phyloP scores from a whole-genome alignment of 2,888 invertebrate genomes.

The Polydrusus tereticollis region DNA sequence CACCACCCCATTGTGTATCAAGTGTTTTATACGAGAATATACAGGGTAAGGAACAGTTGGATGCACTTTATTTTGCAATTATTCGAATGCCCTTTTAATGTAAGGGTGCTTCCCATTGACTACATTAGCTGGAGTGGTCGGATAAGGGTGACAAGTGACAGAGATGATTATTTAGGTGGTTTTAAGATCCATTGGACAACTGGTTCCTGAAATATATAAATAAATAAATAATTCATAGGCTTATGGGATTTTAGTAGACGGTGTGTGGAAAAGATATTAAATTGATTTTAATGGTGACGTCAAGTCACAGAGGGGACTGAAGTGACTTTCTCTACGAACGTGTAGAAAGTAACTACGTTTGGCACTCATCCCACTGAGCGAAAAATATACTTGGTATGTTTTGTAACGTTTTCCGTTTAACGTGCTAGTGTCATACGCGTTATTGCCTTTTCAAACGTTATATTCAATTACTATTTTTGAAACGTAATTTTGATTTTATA shows the following conservation, averaged over 20 bases:
- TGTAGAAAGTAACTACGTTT: no score
- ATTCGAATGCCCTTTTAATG: constrained; percentile 45
- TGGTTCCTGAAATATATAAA: constrained; percentile 29
- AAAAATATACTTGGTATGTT: no score
- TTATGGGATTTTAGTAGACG: constrained; percentile 13
- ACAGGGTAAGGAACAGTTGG: constrained; percentile 44
- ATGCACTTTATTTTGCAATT: constrained; percentile 50
- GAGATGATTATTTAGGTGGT: constrained; percentile 29
- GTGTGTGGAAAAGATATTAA: background rate
- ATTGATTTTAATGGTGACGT: constrained; percentile 3
- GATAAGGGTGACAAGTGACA: constrained; percentile 43
- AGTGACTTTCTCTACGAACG: no score
- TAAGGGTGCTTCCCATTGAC: constrained; percentile 36
- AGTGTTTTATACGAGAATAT: constrained; percentile 44
- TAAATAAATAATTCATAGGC: constrained; percentile 33
- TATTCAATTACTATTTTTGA: no score
- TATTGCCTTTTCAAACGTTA: no score
- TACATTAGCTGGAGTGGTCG: constrained; percentile 43
- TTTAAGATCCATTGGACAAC: constrained; percentile 39
- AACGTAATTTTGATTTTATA: no score
- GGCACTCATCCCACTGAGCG: no score
- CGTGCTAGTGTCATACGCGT: no score
- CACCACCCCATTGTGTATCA: constrained; percentile 39
- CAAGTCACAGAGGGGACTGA: no score
- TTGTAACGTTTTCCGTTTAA: no score